Base-by-base conservation (phyloP, 1,140 invertebrate species). In the Spodoptera litura region DNA sequence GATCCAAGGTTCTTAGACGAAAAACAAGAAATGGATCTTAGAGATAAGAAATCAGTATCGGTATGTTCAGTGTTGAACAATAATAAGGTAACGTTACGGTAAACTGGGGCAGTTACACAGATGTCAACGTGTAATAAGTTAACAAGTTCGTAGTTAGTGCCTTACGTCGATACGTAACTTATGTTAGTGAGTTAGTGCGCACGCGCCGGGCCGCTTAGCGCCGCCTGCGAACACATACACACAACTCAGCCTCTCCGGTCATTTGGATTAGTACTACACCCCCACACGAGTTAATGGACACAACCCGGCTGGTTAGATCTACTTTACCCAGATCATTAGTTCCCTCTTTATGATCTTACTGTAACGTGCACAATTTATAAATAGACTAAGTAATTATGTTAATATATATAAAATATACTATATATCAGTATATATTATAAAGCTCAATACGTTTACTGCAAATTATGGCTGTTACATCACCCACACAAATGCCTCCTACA, bases 391-490 rank as follows among this genome's bases (percentile, higher is more conserved):
- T 27, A 52, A 68, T 52, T 13, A 75, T 11, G 62, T 73, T 44
- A 71, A 38, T 38, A 58, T 56, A 13, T 53, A 51, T 73, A 35
- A 73, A 11, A 77, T 53, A 78, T 66, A 38, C 56, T 72, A 75
- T 44, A 59, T 44, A 73, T 15, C 51, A 78, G 12, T 10, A 68
- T 31, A 31, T 31, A 31, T 31, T 79, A 79, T 66, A 56, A 73
- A 73, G 78, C 77, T 75, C n/a, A 35, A 77, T 52, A 79, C 44
- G 27, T 55, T 62, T 68, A 71, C 77, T 79, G 75, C 82, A 84
- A 79, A 85, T 91, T 92, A 94, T 93, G 92, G 92, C 92, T 87
- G 91, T 94, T 94, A 94, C 92, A 94, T 93, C 85, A 93, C 91
- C 91, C 89, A 89, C 85, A 85, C 73, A 90, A 85, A 86, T 86